Evolutionary conservation across 2,797 vertebrate species (phyloP).

Genomic region (Salmo trutta): DNA sequence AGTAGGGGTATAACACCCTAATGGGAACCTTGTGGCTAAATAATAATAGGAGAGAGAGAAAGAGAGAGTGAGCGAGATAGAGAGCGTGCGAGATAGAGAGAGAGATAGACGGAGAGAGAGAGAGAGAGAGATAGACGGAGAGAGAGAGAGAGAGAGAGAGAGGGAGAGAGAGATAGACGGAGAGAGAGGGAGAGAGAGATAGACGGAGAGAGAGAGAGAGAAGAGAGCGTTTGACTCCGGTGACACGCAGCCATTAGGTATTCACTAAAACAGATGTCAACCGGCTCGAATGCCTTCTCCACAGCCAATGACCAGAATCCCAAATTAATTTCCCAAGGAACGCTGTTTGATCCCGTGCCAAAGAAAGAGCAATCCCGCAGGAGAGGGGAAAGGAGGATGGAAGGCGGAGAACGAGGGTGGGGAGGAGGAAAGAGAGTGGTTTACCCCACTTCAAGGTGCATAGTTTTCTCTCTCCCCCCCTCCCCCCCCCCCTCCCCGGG

Average conservation of each 20-base stretch:
- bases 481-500: constrained; percentile 4
- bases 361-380: constrained; percentile 56
- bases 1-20: constrained; percentile 50
- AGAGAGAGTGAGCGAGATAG: background rate
- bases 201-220: background rate
- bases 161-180: constrained; percentile 31
- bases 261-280: constrained; percentile 77
- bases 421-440: constrained; percentile 21
- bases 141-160: background rate
- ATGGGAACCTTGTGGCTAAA: constrained; percentile 67
- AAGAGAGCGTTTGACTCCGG: constrained; percentile 55
- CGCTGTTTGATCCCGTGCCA: constrained; percentile 67
- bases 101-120: constrained; percentile 31
- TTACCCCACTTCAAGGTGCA: constrained; percentile 54
- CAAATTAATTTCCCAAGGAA: constrained; percentile 66
- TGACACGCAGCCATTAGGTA: constrained; percentile 66
- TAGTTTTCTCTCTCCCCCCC: constrained; percentile 40
- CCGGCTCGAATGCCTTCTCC: constrained; percentile 49
- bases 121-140: background rate
- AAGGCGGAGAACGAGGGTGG: background rate
- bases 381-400: constrained; percentile 8
- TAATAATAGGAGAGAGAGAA: constrained; percentile 48
- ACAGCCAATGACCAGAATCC: constrained; percentile 53
- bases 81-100: background rate
- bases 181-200: too few species aligned